Percentiles rank a stretch among this genome's conserved stretches.
Evolutionary conservation across 1,140 invertebrate species (phyloP).

Genomic region (Drosophila tristis): DNA sequence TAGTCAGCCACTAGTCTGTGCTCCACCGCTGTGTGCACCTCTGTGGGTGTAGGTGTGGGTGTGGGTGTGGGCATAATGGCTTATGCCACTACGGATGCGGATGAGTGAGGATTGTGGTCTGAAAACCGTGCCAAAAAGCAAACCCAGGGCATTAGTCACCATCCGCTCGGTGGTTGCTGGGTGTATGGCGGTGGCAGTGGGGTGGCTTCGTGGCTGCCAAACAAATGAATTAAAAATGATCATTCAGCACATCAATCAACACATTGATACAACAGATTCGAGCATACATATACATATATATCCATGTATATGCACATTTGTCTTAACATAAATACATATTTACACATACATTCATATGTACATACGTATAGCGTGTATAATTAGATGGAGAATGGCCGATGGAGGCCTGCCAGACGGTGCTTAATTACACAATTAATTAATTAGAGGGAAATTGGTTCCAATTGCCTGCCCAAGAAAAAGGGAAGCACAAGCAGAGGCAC

Average conservation of each 20-base stretch:
- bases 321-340: constrained; percentile 5
- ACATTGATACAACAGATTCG: constrained; percentile 45
- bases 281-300: constrained; percentile 28
- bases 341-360: constrained; percentile 1
- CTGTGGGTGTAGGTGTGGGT: constrained; percentile 25
- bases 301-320: constrained; percentile 10
- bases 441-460: constrained; percentile 36
- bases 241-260: constrained; percentile 80
- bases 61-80: constrained; percentile 40
- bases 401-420: not conserved
- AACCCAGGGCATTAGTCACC: constrained; percentile 61
- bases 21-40: too few species aligned
- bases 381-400: constrained; percentile 2
- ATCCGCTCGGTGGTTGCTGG: constrained; percentile 2
- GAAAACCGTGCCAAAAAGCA: constrained; percentile 73
- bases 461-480: not conserved
- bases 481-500: too few species aligned
- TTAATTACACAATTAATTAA: constrained; percentile 51
- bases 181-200: not conserved
- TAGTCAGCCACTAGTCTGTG: not conserved
- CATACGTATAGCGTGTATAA: not conserved
- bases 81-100: constrained; percentile 48
- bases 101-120: constrained; percentile 60
- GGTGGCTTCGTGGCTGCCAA: constrained; percentile 24
- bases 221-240: constrained; percentile 77